Evolutionary conservation across 2,797 vertebrate genomes (phyloP).

Genomic region (Garrulus glandarius): DNA sequence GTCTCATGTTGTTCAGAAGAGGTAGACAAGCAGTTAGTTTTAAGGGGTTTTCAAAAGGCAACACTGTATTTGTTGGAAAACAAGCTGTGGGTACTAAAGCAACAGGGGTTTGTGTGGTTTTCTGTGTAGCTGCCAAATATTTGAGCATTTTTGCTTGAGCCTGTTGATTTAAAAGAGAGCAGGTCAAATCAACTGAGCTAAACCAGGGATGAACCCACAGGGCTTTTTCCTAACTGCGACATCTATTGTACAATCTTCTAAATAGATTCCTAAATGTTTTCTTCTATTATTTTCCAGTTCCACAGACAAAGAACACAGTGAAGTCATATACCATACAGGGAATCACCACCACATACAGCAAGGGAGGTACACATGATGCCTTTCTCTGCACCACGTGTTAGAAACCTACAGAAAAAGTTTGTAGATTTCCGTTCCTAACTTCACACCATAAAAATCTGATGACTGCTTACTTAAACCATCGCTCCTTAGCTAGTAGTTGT

Average conservation of each 20-base stretch:
- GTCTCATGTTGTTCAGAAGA: background rate
- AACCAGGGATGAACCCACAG: background rate
- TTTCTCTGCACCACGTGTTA: background rate
- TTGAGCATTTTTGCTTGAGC: background rate
- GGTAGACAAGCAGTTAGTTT: background rate
- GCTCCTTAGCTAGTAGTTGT: background rate
- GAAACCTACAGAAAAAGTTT: background rate
- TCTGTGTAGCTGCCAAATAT: background rate
- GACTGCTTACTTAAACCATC: background rate
- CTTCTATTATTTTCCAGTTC: background rate
- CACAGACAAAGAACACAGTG: background rate
- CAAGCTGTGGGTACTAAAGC: background rate
- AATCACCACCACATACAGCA: background rate
- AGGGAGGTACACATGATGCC: rapidly evolving
- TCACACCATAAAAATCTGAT: background rate
- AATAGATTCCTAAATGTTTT: background rate
- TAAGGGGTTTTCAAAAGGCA: background rate
- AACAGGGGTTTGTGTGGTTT: background rate
- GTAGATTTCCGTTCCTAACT: background rate
- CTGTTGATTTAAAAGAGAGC: background rate
- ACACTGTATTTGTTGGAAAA: background rate
- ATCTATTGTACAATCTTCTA: background rate
- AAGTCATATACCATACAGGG: background rate
- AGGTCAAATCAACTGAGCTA: background rate
- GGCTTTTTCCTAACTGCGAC: conserved; percentile 1